Evolutionary conservation across 2,888 invertebrate species (phyloP), one percentile per base, ranked within the genome.

Genomic region (Seira sanloemensis): DNA sequence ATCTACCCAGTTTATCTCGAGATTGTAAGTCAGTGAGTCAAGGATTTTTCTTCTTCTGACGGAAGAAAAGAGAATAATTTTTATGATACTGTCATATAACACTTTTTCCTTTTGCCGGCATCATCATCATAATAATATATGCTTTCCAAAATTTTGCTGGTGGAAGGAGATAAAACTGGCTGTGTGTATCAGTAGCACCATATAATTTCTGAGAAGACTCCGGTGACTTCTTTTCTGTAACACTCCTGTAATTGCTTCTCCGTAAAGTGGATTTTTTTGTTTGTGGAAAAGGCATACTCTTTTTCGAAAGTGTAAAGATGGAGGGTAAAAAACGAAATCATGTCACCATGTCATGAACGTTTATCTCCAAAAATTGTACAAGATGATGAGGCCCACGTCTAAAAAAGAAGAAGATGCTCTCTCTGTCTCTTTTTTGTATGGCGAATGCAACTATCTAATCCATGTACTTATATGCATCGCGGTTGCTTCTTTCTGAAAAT

Each of bases 21-120:
- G 21, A 62, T 62, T 62, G 23, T 83, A 68, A 83, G 83, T 78
- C 78, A 83, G 77, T 83, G 71, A 83, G 83, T 78, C 83, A 83
- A 83, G 77, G 83, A 16, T 82, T 74, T 62, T 26, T 46, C 27
- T 81, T 76, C 54, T 19, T 67, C 66, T 67, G 19, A 79, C 54
- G 73, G 67, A 74, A 67, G 71, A 78, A 71, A 67, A 73, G 46
- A 58, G 26, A n/a, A 54, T 23, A 23, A 65, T 25, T 27, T 78
- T 78, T 80, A 74, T 75, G 81, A 75, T 81, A 62, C 9, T 75
- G 69, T 81, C 81, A 71, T 81, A 62, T 69, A 27, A 54, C 25
- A 58, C 74, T 16, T 21, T 26, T 58, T 66, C 58, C 62, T 62
- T 58, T 37, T 21, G 65, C 12, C 65, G 19, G 37, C 23, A 69